Evolutionary conservation across 2,888 invertebrate genomes (phyloP), one percentile per base, ranked within the genome.

Genomic region (Aphidoletes aphidimyza): DNA sequence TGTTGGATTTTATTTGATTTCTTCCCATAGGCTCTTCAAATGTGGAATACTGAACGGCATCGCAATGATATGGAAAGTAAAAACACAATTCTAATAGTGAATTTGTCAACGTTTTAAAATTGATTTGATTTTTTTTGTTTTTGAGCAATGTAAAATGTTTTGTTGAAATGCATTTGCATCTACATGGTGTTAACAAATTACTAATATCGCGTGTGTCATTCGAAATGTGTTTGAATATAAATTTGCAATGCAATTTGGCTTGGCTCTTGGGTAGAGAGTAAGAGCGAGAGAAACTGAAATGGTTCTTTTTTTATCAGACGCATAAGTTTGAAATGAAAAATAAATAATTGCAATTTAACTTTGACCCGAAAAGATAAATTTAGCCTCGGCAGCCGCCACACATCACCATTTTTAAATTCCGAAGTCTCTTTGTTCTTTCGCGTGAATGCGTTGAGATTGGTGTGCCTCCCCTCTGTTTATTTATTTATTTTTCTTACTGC

Each of bases 311-410:
- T 26, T 54, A 26, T 22, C 54, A 54, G 54, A 54, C 54, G 54
- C 54, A 22, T n/a, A n/a, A 8, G 54, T 6, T 54, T 3, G 19
- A 47, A 39, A 39, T 11, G 5, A 14, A 14, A 47, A 47, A 17
- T 14, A 47, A 47, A 47, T 47, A 69, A 69, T 69, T 69, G 69
- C 26, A 69, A 69, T 69, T 69, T 69, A 69, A 69, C 69, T 69
- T 69, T 69, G 69, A 69, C 69, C 26, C 34, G 69, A 54, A 69
- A 69, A 69, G 14, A 8, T 69, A 69, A 69, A 69, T 69, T 69
- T 69, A 69, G 69, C 42, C 6, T n/a, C 42, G 14, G 42, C 14
- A 42, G 17, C 17, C 0, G 69, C 30, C 17, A 30, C 30, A 30
- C 69, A 69, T 69, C 69, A n/a, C 14, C 69, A 69, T 11, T 30